Conservation (phyloP, 2,797 vertebrate genomes). For the Myripristis murdjan region DNA sequence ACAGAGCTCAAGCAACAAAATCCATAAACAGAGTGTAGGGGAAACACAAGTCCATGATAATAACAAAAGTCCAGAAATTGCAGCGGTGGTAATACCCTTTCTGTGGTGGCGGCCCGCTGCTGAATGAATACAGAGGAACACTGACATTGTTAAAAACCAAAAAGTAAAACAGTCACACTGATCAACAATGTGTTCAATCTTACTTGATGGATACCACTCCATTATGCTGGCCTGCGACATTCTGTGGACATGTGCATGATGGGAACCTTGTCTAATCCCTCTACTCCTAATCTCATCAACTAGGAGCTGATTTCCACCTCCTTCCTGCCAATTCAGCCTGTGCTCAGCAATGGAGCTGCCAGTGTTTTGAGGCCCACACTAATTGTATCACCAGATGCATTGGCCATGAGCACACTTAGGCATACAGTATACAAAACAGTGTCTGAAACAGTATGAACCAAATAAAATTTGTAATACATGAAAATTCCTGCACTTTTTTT, state of each 20-base stretch:
- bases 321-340: not conserved
- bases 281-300: not conserved
- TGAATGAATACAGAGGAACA: no score
- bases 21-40: no score
- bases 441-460: no score
- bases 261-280: not conserved
- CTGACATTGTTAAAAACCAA: not conserved
- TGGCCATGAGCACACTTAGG: no score
- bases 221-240: not conserved
- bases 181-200: not conserved
- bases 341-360: not conserved
- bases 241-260: not conserved
- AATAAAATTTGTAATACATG: no score
- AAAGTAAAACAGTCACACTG: not conserved
- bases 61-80: no score
- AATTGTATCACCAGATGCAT: not conserved
- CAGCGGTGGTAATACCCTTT: no score
- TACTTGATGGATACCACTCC: not conserved
- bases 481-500: no score
- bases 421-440: no score
- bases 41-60: no score
- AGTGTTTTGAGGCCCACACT: not conserved
- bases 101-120: no score
- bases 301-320: slow-evolving; percentile 7
- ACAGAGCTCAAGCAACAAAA: no score